Percentiles rank a stretch among this genome's conserved stretches.
These are phyloP conservation scores for Megaleporinus macrocephalus DNA, from an alignment of 2,113 vertebrate species.

Conservation along the genomic window DNA sequence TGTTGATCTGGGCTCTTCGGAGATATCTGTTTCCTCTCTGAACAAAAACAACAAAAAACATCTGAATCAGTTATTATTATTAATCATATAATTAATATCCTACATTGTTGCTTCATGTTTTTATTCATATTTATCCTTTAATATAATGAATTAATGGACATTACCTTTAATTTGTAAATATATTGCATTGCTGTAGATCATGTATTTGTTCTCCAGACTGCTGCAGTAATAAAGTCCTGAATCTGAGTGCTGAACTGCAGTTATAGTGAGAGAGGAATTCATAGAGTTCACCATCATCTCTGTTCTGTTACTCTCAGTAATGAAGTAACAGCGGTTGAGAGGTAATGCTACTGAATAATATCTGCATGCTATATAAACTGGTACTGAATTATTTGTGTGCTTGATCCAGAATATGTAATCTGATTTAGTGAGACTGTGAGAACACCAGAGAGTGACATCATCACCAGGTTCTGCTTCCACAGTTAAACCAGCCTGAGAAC, in stretches of 20 bases:
- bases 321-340: neutral
- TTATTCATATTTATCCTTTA: too few relatives aligned
- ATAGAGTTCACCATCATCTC: neutral
- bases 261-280: neutral
- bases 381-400: neutral
- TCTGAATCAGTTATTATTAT: too few relatives aligned
- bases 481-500: conserved; percentile 2
- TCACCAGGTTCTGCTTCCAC: conserved; percentile 27
- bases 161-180: neutral
- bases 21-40: too few relatives aligned
- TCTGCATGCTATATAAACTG: neutral
- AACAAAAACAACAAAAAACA: too few relatives aligned
- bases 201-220: neutral
- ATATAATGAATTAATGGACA: too few relatives aligned
- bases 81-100: too few relatives aligned
- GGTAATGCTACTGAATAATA: too few relatives aligned
- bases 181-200: neutral
- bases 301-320: neutral
- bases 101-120: too few relatives aligned
- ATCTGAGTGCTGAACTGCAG: neutral
- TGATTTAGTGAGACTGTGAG: neutral
- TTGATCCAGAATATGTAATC: neutral
- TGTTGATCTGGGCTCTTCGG: too few relatives aligned
- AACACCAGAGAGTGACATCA: conserved; percentile 14
- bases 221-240: conserved; percentile 3